Base-by-base conservation (phyloP, 1,140 invertebrate genomes). In the Paraescarpia echinospica region DNA sequence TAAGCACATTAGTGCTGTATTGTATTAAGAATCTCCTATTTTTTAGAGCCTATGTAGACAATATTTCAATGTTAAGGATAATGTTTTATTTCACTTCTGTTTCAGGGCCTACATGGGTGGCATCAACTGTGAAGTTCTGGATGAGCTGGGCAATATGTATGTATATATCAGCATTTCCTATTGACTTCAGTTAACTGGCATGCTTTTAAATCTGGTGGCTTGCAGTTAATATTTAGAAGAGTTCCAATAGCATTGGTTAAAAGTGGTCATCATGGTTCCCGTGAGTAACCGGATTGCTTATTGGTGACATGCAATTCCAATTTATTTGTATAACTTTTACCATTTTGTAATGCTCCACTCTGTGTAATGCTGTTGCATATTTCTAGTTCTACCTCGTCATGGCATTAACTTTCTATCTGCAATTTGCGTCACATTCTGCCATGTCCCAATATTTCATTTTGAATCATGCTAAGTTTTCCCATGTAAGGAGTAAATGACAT, bases 61-160 rank as follows among this genome's bases (percentile, higher is more conserved):
- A 4, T 31, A 77, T 77, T 41, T 41, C 9, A 77, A 77, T 31
- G 8, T 18, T 77, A 77, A 27, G 59, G 2, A 77, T 27, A 31
- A 31, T 77, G 59, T 4, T 41, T 41, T 6, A 41, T 41, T 41
- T 41, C 41, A 41, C 41, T 41, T 41, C 4, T 41, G 41, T 41
- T 77, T 77, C 59, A 77, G 59, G 59, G 59, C 59, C 59, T 77
- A 77, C 59, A 77, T 77, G 59, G 59, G 59, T 77, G 59, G 59
- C 59, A 77, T 77, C 59, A 77, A 77, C 59, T 77, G 59, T 77
- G 59, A 77, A 77, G 14, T 77, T 6, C 59, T 77, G 59, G 59
- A 77, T 77, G 59, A 77, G 59, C 59, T 77, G 22, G 59, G 59
- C 59, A 77, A 77, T 18, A 77, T 77, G 59, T 77, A 77, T 77